Percentiles rank a stretch among this genome's conserved stretches.
Evolutionary conservation across 2,888 invertebrate species (phyloP).

Genomic region (Dryobota labecula): DNA sequence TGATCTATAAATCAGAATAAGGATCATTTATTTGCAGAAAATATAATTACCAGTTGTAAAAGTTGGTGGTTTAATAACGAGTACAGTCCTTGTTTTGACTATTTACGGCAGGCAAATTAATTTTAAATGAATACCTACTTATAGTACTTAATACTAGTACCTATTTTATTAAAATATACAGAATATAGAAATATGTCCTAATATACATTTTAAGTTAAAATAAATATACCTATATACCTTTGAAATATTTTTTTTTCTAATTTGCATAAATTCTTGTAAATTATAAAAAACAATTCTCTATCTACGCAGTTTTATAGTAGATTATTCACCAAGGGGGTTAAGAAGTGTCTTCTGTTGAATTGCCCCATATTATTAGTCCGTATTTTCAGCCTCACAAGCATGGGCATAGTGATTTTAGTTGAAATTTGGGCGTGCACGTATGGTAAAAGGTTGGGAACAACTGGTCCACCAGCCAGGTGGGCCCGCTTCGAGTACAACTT

Average conservation of each 20-base stretch:
- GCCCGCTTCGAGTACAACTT: not conserved
- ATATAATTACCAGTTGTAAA: not conserved
- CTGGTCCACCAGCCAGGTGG: not conserved
- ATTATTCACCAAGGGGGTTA: not conserved
- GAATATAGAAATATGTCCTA: not conserved
- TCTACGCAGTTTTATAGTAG: not conserved
- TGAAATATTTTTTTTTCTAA: not conserved
- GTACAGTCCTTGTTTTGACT: not conserved
- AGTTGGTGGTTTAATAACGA: not conserved
- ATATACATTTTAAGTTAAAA: not conserved
- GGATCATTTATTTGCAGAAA: not conserved
- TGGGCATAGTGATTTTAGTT: not conserved
- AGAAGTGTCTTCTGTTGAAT: not conserved
- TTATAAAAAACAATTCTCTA: not conserved
- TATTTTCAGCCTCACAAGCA: not conserved
- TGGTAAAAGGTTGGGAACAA: not conserved
- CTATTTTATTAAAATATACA: not conserved
- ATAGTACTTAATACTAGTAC: not conserved
- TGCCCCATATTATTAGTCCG: not conserved
- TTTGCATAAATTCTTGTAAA: not conserved
- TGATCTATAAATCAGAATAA: constrained; percentile 28
- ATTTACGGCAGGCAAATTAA: not conserved
- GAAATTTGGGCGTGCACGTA: not conserved
- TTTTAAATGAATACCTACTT: not conserved
- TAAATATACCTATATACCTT: not conserved